Evolutionary conservation across 2,113 vertebrate genomes (phyloP).

Genomic region (Haliaeetus leucogaster): DNA sequence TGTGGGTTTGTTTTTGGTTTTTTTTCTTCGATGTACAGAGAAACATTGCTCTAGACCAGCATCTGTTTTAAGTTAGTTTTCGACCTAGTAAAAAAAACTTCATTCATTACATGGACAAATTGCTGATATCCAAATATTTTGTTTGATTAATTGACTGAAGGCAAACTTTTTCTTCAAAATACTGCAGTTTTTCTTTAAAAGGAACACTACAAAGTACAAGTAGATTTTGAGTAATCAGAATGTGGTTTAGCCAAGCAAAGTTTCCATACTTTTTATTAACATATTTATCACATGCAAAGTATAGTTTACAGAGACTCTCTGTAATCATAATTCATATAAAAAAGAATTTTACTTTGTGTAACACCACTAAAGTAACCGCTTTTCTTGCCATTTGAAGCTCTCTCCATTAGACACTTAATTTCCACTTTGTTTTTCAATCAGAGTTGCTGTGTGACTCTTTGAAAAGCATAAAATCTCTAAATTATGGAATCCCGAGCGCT

Average conservation of each 20-base stretch:
- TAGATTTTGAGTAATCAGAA: not conserved
- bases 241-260: not conserved
- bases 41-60: not conserved
- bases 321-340: not conserved
- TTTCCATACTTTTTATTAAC: not conserved
- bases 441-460: constrained; percentile 68
- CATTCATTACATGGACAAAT: constrained; percentile 39
- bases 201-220: not conserved
- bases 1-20: not conserved
- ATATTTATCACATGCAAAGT: not conserved
- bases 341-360: not conserved
- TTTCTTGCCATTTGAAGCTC: not conserved
- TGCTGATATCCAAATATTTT: constrained; percentile 51
- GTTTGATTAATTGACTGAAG: constrained; percentile 48
- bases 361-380: not conserved
- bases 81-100: constrained; percentile 1
- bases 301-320: not conserved
- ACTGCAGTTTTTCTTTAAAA: not conserved
- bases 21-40: not conserved
- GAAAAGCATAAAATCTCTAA: constrained; percentile 83
- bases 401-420: constrained; percentile 45
- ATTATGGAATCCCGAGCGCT: constrained; percentile 69
- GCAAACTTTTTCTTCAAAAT: constrained; percentile 25
- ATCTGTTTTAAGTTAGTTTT: constrained; percentile 53
- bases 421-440: constrained; percentile 73